Base-by-base conservation (phyloP, 2,888 invertebrate genomes). In the Morpho deidamia region DNA sequence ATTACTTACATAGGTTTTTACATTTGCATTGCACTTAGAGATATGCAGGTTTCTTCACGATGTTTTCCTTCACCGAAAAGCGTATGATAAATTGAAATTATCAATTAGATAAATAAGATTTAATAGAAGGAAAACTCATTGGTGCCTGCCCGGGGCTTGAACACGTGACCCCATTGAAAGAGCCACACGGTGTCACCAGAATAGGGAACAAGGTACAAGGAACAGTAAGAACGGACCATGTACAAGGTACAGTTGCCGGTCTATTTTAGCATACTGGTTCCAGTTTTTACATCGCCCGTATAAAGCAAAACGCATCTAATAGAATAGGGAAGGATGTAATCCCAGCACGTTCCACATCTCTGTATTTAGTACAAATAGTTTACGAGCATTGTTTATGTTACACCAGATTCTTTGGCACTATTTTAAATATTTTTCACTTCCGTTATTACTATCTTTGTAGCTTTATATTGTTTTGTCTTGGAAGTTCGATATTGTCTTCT, bases 1-100 rank as follows among this genome's bases (percentile, higher is more conserved):
- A n/a, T 71, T 71, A 69, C 69, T 76, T 72, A 63, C 63, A 65
- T 38, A 49, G 37, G 44, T 14, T 46, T 23, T 48, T 48, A 41
- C 43, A 35, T 14, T n/a, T 32, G 11, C 23, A 32, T 46, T 45
- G 11, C 37, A 38, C 3, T 7, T 49, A 41, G 12, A 11, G 7
- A n/a, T n/a, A n/a, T n/a, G n/a, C n/a, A n/a, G n/a, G n/a, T n/a
- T n/a, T n/a, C n/a, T n/a, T n/a, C n/a, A n/a, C n/a, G n/a, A n/a
- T n/a, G n/a, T n/a, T n/a, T n/a, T n/a, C n/a, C n/a, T n/a, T n/a
- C n/a, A n/a, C n/a, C n/a, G n/a, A n/a, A n/a, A n/a, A n/a, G n/a
- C n/a, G n/a, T n/a, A n/a, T n/a, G n/a, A n/a, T n/a, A n/a, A n/a
- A n/a, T n/a, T n/a, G n/a, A n/a, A n/a, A n/a, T n/a, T n/a, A n/a